Base-by-base conservation (phyloP, 2,888 invertebrate genomes). In the Trimorus sp. region DNA sequence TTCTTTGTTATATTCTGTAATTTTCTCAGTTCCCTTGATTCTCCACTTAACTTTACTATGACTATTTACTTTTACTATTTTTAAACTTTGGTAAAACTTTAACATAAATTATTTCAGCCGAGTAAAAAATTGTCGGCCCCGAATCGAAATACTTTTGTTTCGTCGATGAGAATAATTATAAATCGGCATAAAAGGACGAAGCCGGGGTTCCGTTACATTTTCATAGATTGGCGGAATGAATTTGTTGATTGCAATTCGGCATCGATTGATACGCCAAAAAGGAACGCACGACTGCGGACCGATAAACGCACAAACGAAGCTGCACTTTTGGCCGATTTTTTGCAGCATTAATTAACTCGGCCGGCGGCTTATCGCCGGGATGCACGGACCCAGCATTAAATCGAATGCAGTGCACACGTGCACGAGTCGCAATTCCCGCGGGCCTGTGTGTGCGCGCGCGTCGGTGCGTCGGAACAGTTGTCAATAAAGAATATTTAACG, bases 281-380 rank as follows among this genome's bases (percentile, higher is more conserved):
- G 42, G 45, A 48, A 7, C 11, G 66, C 59, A 75, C 59, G 59
- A 60, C 11, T 53, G 15, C 48, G n/a, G n/a, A 58, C 70, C 58
- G 77, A 77, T 77, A 76, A 76, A 65, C 65, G 77, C 58, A 45
- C 58, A 71, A 71, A 63, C 38, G 69, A 45, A 59, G 58, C 51
- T 58, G 66, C 59, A 76, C 69, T 71, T 76, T 76, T 66, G 71
- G 70, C 66, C 42, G 62, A 77, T 84, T 85, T 87, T 86, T 88
- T 87, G 83, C 82, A 83, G 88, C 90, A 89, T 90, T 90, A 91
- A 91, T 90, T 90, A 90, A 90, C 89, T 88, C 85, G 82, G 80
- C 78, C 85, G 65, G 14, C 7, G 76, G 83, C 87, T 89, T 90
- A 90, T 89, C 90, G 86, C 79, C 56, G 78, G 68, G 63, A 84